Evolutionary conservation across 2,113 vertebrate genomes (phyloP), one percentile per base, ranked within the genome.

Genomic region (Alectura lathami): DNA sequence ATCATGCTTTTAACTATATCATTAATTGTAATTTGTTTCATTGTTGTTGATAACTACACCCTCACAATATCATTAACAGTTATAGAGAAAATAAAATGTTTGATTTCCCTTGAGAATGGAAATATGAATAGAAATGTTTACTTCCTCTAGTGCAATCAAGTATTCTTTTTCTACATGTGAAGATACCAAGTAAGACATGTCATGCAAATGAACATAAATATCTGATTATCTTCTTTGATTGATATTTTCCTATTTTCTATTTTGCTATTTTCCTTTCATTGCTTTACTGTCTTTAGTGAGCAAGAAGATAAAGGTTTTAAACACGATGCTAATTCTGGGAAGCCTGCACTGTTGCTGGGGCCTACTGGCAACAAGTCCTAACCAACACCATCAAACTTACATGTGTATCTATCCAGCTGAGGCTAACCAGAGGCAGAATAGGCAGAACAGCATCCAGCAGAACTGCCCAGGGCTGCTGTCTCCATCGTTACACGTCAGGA

Each of bases 251-350:
- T n/a, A n/a, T n/a, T n/a, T n/a, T n/a, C n/a, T n/a, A n/a, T n/a
- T n/a, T n/a, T n/a, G n/a, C 80, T 29, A 32, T 88, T 91, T 83
- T 73, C 1, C 9, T 83, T n/a, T 85, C 40, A 13, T n/a, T n/a
- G 12, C 15, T 76, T 93, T 93, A 57, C 76, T 96, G 96, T 83
- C 94, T 96, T 84, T 51, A 83, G 50, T 82, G 93, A 51, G 79
- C 30, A 38, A 64, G 45, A 96, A 95, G 94, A 87, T 17, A 5
- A 32, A 50, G 68, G 26, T 94, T 92, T 72, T 27, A 54, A 88
- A 38, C 51, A 82, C 67, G 45, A 11, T 43, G 72, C 32, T 27
- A 30, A 32, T 5, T 5, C 3, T 26, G 30, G 17, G 27, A 53
- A 38, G 21, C 4, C 4, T 7, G 29, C 23, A 32, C 3, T 22